Percentiles rank a stretch among this genome's conserved stretches.
Conservation (phyloP, 1,140 invertebrate species). For the Oreohelix idahoensis region DNA sequence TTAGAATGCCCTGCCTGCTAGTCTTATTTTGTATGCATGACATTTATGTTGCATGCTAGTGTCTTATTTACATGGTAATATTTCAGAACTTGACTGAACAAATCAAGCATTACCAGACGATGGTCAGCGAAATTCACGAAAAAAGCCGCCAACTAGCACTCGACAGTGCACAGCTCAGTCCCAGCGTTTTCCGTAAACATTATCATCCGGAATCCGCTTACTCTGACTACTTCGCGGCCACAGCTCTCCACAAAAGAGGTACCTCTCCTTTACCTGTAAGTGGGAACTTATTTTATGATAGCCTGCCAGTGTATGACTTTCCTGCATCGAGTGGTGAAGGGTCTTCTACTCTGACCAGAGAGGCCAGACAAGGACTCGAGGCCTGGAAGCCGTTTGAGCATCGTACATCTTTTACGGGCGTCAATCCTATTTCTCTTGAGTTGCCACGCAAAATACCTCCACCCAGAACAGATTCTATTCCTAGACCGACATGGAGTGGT, state of each 20-base stretch:
- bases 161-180: conserved; percentile 55
- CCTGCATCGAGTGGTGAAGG: not conserved
- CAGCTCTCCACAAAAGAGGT: not conserved
- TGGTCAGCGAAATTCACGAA: conserved; percentile 66
- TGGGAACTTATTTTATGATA: conserved; percentile 25
- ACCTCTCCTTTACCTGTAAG: not conserved
- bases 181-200: conserved; percentile 52
- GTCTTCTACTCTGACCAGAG: not conserved
- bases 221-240: conserved; percentile 34
- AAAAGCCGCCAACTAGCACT: conserved; percentile 58
- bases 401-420: not conserved
- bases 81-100: conserved; percentile 70
- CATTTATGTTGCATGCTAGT: conserved; percentile 15
- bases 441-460: conserved; percentile 23
- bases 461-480: conserved; percentile 18
- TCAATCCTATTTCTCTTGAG: not conserved
- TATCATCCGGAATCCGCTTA: conserved; percentile 46
- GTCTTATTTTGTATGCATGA: too few species aligned
- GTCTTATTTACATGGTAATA: conserved; percentile 32
- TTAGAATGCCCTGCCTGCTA: too few species aligned
- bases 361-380: not conserved
- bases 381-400: not conserved
- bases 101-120: conserved; percentile 67
- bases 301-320: not conserved
- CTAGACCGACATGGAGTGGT: conserved; percentile 31